Base-by-base conservation (phyloP, 2,113 vertebrate genomes). In the Bettongia penicillata region DNA sequence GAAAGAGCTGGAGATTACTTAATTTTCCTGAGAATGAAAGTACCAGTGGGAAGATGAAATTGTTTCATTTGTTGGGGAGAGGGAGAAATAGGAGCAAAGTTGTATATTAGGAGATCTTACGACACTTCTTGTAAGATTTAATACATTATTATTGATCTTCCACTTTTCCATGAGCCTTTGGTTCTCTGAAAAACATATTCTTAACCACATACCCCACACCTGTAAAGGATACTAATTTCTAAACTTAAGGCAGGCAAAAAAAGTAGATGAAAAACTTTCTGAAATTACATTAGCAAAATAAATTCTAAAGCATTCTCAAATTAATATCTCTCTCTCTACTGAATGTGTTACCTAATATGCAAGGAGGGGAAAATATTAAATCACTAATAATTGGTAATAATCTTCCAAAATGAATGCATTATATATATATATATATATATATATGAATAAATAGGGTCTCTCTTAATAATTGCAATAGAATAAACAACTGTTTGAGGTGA, bases 311-410 rank as follows among this genome's bases (percentile, higher is more conserved):
- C 26, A 55, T 96, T 97, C 10, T 14, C 47, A 28, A 90, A 8
- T 68, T 90, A 96, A 51, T 31, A 37, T 1, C 22, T 77, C 95
- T 96, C 96, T 93, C 93, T 91, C 94, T 97, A 95, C 50, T 95
- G 94, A 96, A 96, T 96, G 48, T 96, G 95, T 49, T 43, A 53
- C 52, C 97, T 93, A 96, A 95, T 96, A 68, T 90, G 92, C 31
- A n/a, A 96, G 68, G 94, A 96, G 93, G 16, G 47, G 96, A 93
- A 97, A 97, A 97, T 97, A 93, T 9, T 96, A 96, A 97, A 97
- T 97, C 97, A 43, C 22, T 93, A 91, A 94, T 97, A 95, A 96
- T 89, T 90, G 37, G 95, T 98, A 98, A 98, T 97, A 97, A 95
- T 96, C 95, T 97, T 98, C 94, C 94, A 92, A 96, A 95, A 47